Conservation (phyloP, 2,888 invertebrate species). For the Lypha dubia region DNA sequence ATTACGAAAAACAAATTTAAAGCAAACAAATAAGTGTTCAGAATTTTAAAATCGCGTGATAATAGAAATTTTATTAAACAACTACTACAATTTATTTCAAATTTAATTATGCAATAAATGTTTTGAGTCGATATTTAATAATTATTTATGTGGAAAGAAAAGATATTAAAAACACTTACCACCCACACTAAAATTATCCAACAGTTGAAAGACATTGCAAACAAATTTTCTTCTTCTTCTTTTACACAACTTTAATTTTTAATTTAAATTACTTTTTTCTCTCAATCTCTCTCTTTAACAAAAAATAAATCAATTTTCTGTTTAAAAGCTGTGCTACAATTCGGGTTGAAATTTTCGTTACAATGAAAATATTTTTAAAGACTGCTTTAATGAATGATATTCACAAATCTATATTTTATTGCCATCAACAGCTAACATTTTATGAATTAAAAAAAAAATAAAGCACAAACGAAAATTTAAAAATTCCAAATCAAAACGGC, state of each 20-base stretch:
- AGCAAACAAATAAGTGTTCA: background rate
- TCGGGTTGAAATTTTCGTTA: slow-evolving; percentile 21
- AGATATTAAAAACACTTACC: slow-evolving; percentile 66
- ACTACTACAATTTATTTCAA: slow-evolving; percentile 35
- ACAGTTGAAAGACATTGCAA: slow-evolving; percentile 60
- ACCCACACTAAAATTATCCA: slow-evolving; percentile 66
- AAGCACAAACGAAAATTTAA: slow-evolving; percentile 6
- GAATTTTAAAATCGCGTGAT: slow-evolving; percentile 61
- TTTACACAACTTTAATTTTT: background rate
- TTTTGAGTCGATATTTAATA: slow-evolving; percentile 41
- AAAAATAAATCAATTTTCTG: background rate
- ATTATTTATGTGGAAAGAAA: slow-evolving; percentile 35
- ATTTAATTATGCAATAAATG: slow-evolving; percentile 66
- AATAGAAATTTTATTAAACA: slow-evolving; percentile 33
- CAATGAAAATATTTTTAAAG: background rate
- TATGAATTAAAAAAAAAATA: too few species aligned
- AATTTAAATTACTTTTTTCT: background rate
- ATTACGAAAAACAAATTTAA: slow-evolving; percentile 26
- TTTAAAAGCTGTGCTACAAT: background rate
- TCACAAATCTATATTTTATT: slow-evolving; percentile 2
- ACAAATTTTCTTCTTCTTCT: background rate
- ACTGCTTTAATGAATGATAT: background rate
- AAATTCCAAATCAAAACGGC: slow-evolving; percentile 36
- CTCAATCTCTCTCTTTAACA: background rate
- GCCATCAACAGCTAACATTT: background rate